A percentile compares a stretch with the other conserved stretches of the same genome.
These are phyloP conservation scores for Peromyscus polionotus DNA, from an alignment of 2,113 vertebrate species.

Conservation along the genomic window DNA sequence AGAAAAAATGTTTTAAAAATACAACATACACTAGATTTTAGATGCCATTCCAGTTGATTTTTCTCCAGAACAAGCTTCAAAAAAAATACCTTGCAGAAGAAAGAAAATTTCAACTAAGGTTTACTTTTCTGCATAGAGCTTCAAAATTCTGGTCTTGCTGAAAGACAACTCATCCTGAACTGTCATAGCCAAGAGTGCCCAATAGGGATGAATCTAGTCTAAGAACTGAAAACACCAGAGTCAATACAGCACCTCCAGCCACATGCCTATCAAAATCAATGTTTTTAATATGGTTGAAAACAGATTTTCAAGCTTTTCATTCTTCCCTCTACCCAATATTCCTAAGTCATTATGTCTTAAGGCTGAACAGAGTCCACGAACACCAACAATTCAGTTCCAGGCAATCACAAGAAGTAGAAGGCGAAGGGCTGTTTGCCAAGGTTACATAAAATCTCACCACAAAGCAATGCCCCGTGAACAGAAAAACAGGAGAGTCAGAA, in stretches of 20 bases:
- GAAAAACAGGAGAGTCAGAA: constrained; percentile 65
- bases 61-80: not conserved
- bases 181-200: not conserved
- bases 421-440: constrained; percentile 80
- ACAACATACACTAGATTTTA: not conserved
- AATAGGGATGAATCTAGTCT: not conserved
- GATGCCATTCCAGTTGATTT: not conserved
- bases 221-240: not conserved
- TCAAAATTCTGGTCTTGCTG: constrained; percentile 1
- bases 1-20: not conserved
- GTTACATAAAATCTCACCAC: constrained; percentile 83
- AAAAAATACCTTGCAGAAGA: constrained; percentile 26
- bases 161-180: not conserved
- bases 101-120: not conserved
- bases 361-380: constrained; percentile 80
- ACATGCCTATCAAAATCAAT: not conserved
- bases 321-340: constrained; percentile 66
- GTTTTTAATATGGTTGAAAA: not conserved
- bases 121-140: constrained; percentile 35
- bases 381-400: constrained; percentile 77
- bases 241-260: not conserved
- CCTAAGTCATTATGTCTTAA: constrained; percentile 76
- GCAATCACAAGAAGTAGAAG: constrained; percentile 75
- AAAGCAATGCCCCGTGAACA: constrained; percentile 74
- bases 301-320: not conserved